These are phyloP conservation scores for Neodontobutis hainanensis DNA, from an alignment of 2,113 vertebrate genomes.

Conservation along the genomic window DNA sequence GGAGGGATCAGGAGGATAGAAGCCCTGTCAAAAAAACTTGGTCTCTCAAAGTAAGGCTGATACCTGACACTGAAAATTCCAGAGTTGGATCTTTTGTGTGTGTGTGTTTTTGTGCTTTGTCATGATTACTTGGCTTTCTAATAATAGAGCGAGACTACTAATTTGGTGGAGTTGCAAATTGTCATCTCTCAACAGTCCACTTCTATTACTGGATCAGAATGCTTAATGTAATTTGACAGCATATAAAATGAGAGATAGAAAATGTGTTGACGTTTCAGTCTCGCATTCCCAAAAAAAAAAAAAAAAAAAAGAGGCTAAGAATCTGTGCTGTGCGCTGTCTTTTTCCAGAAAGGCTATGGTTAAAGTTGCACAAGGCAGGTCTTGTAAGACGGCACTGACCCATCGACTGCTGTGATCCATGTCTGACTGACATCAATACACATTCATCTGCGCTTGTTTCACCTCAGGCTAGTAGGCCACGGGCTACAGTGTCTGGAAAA, in stretches of 20 bases:
- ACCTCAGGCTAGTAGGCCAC: conserved; percentile 56
- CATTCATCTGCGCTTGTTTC: conserved; percentile 67
- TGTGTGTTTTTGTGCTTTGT: conserved; percentile 7
- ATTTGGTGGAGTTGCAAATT: conserved; percentile 46
- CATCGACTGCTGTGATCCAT: conserved; percentile 69
- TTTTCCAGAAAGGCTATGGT: conserved; percentile 42
- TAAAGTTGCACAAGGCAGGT: conserved; percentile 47
- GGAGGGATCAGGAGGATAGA: background rate
- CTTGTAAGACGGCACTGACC: conserved; percentile 65
- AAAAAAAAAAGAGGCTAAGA: conserved; percentile 1
- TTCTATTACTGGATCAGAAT: conserved; percentile 30
- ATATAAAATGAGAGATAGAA: conserved; percentile 40
- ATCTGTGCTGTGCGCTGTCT: background rate
- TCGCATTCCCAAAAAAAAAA: background rate
- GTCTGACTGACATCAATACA: conserved; percentile 72
- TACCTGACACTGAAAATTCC: conserved; percentile 29
- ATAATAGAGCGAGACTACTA: conserved; percentile 40
- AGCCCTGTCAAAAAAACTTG: background rate
- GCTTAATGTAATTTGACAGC: conserved; percentile 56
- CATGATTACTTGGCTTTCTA: conserved; percentile 9
- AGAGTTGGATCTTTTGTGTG: conserved; percentile 13
- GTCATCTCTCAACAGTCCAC: conserved; percentile 45
- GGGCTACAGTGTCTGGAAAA: conserved; percentile 40
- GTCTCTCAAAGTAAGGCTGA: conserved; percentile 13
- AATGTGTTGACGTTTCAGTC: conserved; percentile 18